Base-by-base conservation (phyloP, 2,113 vertebrate species). In the Pteropus alecto region DNA sequence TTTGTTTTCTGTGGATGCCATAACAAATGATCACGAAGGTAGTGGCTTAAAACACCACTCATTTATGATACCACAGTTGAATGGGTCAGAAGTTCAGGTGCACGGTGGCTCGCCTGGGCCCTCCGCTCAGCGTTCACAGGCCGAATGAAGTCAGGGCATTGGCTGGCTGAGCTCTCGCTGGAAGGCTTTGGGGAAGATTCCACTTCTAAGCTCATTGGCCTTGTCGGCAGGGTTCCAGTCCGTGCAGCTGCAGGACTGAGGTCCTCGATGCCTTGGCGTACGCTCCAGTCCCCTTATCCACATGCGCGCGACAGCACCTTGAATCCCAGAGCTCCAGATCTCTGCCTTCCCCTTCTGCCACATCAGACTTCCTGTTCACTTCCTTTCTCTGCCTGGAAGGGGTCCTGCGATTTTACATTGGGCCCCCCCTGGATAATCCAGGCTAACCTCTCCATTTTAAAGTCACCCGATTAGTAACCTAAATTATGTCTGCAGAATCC, bases 271-370 rank as follows among this genome's bases (percentile, higher is more conserved):
- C 35, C 24, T 30, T 30, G 22, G 14, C 3, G 5, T 54, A 19
- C 48, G 24, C 14, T 54, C 21, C 7, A 1, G 0, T 22, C 38
- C 19, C 6, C 8, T 18, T 26, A 0, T 58, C 48, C 48, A 26
- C 26, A 33, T 1, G 4, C 38, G 8, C 24, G 6, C 58, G 7
- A 9, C 6, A 28, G 88, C 51, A 13, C 10, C 0, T 14, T 16
- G 63, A 35, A 13, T 13, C 18, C 38, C 41, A 4, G 4, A 12
- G 21, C 21, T 3, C 58, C 43, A 48, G 15, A 28, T 70, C 33
- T 67, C 30, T 63, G 56, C 43, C 21, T 46, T 19, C 41, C 65
- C 16, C 1, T 24, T 15, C 18, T 43, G 11, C 33, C 41, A 21
- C 28, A 2, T 24, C 71, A 43, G 71, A 13, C 35, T 63, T 58